Conservation (phyloP, 2,888 invertebrate genomes). For the Branchipolynoe longqiensis region DNA sequence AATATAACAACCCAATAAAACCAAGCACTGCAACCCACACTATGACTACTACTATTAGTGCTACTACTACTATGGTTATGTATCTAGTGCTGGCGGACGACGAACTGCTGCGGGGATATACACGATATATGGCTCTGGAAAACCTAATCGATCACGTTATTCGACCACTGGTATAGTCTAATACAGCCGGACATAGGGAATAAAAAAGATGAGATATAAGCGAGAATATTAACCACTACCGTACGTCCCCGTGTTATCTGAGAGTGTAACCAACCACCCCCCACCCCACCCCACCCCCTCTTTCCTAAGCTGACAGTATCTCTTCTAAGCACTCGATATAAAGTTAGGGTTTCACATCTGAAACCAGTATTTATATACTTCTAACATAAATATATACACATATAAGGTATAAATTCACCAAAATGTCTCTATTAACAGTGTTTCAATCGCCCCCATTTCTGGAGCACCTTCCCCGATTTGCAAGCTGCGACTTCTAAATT, state of each 20-base stretch:
- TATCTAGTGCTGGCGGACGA: neutral
- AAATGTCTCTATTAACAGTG: neutral
- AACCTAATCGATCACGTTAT: slow-evolving; percentile 41
- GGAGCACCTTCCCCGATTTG: slow-evolving; percentile 5
- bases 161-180: slow-evolving; percentile 40
- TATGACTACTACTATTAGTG: too few relatives aligned
- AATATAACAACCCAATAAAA: neutral
- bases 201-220: slow-evolving; percentile 49
- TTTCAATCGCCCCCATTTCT: neutral
- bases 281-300: too few relatives aligned
- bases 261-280: too few relatives aligned
- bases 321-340: slow-evolving; percentile 11
- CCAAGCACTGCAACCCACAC: slow-evolving; percentile 39
- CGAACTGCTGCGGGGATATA: slow-evolving; percentile 11
- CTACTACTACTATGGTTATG: too few relatives aligned
- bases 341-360: neutral
- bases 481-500: slow-evolving; percentile 26
- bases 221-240: slow-evolving; percentile 40
- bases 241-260: neutral
- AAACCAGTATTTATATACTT: neutral
- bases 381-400: slow-evolving; percentile 8
- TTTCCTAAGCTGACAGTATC: too few relatives aligned
- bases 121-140: slow-evolving; percentile 32
- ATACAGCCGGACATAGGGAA: slow-evolving; percentile 39
- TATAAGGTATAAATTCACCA: slow-evolving; percentile 14